phyloP scores from a whole-genome alignment of 2,888 invertebrate genomes.

The Pheosia gnoma region DNA sequence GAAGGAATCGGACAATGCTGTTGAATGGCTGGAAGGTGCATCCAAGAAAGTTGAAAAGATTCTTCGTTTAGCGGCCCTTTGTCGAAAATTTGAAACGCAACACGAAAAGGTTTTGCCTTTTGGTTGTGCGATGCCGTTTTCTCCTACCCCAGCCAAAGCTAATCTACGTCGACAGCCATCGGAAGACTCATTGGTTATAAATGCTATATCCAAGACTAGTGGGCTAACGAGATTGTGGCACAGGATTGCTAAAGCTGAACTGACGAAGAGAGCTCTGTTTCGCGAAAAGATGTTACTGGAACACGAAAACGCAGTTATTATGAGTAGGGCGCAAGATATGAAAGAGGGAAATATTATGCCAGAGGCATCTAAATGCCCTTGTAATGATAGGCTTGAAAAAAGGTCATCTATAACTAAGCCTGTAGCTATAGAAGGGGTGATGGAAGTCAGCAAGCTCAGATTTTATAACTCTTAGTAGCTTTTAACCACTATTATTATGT shows the following conservation, averaged over 20 bases:
- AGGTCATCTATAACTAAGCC: slow-evolving; percentile 40
- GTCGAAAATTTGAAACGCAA: slow-evolving; percentile 83
- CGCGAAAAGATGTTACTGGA: slow-evolving; percentile 67
- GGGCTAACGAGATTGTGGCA: slow-evolving; percentile 74
- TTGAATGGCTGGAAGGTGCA: slow-evolving; percentile 69
- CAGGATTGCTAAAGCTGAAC: slow-evolving; percentile 68
- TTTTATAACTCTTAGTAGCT: slow-evolving; percentile 20
- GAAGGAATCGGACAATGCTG: slow-evolving; percentile 62
- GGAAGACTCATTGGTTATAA: slow-evolving; percentile 62
- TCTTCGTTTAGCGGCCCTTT: slow-evolving; percentile 76
- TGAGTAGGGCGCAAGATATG: slow-evolving; percentile 46
- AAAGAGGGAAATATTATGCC: slow-evolving; percentile 46
- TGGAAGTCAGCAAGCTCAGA: slow-evolving; percentile 56
- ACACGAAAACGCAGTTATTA: slow-evolving; percentile 62
- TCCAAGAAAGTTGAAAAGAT: slow-evolving; percentile 79
- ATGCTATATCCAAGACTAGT: slow-evolving; percentile 61
- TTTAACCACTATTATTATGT: not conserved
- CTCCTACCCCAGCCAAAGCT: slow-evolving; percentile 50
- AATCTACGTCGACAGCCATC: slow-evolving; percentile 51
- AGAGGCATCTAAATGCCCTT: slow-evolving; percentile 52
- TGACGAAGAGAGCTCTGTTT: slow-evolving; percentile 64
- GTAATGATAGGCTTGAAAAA: slow-evolving; percentile 32
- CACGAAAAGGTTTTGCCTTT: slow-evolving; percentile 78
- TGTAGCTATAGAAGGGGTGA: slow-evolving; percentile 58
- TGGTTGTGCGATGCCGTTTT: slow-evolving; percentile 54